phyloP scores from a whole-genome alignment of 2,888 invertebrate species.

The Acronicta psi region DNA sequence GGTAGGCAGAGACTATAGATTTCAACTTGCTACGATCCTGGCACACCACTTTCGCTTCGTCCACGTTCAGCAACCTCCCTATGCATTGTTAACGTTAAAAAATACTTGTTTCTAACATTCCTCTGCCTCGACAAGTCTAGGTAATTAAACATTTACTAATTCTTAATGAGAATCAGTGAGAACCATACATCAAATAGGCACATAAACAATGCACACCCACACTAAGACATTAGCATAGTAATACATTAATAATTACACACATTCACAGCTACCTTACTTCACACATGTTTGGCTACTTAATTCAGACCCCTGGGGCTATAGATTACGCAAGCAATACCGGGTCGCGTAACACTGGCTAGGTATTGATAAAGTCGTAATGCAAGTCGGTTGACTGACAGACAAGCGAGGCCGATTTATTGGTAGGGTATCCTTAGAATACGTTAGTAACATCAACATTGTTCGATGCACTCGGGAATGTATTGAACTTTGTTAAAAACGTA shows the following conservation, averaged over 20 bases:
- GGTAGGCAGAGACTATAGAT: too few species aligned
- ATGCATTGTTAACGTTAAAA: conserved; percentile 5
- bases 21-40: too few species aligned
- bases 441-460: conserved; percentile 50
- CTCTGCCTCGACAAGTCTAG: too few species aligned
- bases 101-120: too few species aligned
- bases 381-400: conserved; percentile 66
- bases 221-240: conserved; percentile 37
- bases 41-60: too few species aligned
- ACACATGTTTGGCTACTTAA: conserved; percentile 33
- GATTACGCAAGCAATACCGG: conserved; percentile 8
- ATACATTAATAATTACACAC: conserved; percentile 51
- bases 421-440: conserved; percentile 43
- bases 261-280: conserved; percentile 35
- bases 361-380: conserved; percentile 45
- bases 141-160: too few species aligned
- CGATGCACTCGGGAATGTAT: conserved; percentile 30
- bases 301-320: conserved; percentile 8
- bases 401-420: conserved; percentile 63
- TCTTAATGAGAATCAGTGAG: conserved; percentile 16
- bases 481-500: conserved; percentile 1
- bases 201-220: conserved; percentile 44
- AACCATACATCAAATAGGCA: conserved; percentile 36
- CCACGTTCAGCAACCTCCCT: too few species aligned
- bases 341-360: conserved; percentile 26